Percentiles rank a stretch among this genome's conserved stretches.
phyloP scores from a whole-genome alignment of 2,797 vertebrate species.

The Oceanodroma leucorhoa region DNA sequence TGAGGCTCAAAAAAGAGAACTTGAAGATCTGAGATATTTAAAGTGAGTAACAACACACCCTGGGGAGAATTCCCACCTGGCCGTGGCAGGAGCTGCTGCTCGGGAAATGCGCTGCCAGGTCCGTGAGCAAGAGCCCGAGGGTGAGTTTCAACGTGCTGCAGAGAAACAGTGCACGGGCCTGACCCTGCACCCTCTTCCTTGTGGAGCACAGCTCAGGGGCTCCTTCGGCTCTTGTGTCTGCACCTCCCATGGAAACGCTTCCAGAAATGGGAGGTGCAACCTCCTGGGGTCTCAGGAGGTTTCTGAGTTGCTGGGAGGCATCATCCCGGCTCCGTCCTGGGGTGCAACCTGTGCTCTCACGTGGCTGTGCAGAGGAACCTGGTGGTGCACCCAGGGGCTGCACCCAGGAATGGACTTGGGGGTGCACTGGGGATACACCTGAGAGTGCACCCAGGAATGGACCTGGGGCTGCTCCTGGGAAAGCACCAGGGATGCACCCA shows the following conservation, averaged over 20 bases:
- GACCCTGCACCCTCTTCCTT: not conserved
- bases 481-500: not conserved
- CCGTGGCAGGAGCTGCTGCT: not conserved
- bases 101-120: rapidly evolving
- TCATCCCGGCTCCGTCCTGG: not conserved
- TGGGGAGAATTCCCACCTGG: not conserved
- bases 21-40: not conserved
- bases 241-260: not conserved
- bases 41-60: not conserved
- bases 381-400: not conserved
- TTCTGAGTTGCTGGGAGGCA: not conserved
- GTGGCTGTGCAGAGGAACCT: not conserved
- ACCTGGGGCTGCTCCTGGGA: too few relatives aligned
- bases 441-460: not conserved
- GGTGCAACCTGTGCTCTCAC: not conserved
- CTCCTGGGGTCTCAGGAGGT: not conserved
- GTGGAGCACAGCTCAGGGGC: not conserved
- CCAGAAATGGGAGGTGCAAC: not conserved
- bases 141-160: not conserved
- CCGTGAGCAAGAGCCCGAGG: rapidly evolving
- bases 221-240: not conserved
- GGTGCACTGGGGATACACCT: not conserved
- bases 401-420: too few relatives aligned
- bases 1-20: not conserved
- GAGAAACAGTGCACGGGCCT: not conserved